Evolutionary conservation across 2,797 vertebrate species (phyloP), one percentile per base, ranked within the genome.

Genomic region (Leptodactylus fallax): DNA sequence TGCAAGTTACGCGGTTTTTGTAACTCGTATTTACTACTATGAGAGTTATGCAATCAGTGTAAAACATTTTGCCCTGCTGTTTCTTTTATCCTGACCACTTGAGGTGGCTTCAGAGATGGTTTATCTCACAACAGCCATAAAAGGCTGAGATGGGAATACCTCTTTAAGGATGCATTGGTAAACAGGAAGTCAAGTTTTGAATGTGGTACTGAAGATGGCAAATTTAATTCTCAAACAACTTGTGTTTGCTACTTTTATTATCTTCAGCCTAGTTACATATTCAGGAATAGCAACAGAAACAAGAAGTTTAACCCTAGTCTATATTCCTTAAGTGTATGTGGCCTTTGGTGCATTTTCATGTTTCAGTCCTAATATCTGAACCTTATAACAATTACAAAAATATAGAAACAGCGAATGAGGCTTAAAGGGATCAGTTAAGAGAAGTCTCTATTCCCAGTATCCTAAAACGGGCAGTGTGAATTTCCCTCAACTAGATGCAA

Each of bases 401-500:
- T 79, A 63, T 80, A 85, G 67, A 89, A 77, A n/a, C 61, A 78
- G 51, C 51, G 51, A 80, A 51, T 58, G 74, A 69, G 79, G 84
- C 87, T 89, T 89, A 86, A 65, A 78, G 51, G 79, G 87, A 85
- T 89, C 84, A 86, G 51, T 65, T 61, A 71, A 56, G 74, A 85
- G 49, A 61, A 63, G 56, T 77, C 79, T 85, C 12, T 78, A 49
- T 63, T 82, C 79, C 36, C 69, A 65, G 16, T 45, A 58, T 84
- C 63, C 83, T 72, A 61, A 80, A 79, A 84, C n/a, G 76, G 81
- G 53, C 49, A 78, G 69, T 51, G 55, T 72, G 80, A 65, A 77
- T 25, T 67, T 83, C 23, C 58, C 36, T 80, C 7, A 49, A 16
- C 51, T 47, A 27, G 51, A n/a, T 79, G 53, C 19, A 78, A 61